A percentile compares a stretch with the other conserved stretches of the same genome.
phyloP scores from a whole-genome alignment of 2,113 vertebrate species.

The Psilopsiagon aymara region DNA sequence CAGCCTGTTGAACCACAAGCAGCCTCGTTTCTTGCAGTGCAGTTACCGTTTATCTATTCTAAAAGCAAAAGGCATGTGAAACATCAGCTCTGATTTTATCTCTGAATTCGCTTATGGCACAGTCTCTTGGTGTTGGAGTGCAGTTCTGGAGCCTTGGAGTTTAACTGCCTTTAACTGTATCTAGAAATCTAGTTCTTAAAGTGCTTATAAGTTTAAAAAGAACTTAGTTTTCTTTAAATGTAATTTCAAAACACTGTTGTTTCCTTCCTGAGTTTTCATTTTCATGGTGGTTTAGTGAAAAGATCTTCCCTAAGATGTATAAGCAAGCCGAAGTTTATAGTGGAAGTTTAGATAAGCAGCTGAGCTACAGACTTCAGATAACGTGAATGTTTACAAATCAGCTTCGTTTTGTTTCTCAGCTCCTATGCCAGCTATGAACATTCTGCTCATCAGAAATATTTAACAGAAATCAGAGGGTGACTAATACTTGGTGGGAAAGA shows the following conservation, averaged over 20 bases:
- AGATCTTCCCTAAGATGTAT: neutral
- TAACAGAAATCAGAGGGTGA: neutral
- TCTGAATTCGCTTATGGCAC: neutral
- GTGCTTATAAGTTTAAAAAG: neutral
- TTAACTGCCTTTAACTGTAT: neutral
- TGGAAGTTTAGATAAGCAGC: neutral
- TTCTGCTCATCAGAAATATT: conserved; percentile 1
- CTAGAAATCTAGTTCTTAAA: neutral
- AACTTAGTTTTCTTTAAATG: neutral
- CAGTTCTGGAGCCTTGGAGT: neutral
- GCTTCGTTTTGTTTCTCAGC: neutral
- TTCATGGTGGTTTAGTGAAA: neutral
- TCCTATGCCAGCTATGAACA: neutral
- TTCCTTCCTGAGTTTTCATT: neutral
- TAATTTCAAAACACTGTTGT: neutral
- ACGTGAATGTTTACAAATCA: neutral
- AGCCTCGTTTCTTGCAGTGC: neutral
- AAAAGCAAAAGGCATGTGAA: neutral
- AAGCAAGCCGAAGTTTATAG: neutral
- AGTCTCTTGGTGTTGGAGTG: neutral
- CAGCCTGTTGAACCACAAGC: neutral
- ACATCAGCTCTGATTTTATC: neutral
- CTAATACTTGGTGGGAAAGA: conserved; percentile 19
- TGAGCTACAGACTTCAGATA: neutral
- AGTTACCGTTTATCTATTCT: neutral